Base-by-base conservation (phyloP, 2,113 vertebrate species). In the Phylloscopus trochiloides region DNA sequence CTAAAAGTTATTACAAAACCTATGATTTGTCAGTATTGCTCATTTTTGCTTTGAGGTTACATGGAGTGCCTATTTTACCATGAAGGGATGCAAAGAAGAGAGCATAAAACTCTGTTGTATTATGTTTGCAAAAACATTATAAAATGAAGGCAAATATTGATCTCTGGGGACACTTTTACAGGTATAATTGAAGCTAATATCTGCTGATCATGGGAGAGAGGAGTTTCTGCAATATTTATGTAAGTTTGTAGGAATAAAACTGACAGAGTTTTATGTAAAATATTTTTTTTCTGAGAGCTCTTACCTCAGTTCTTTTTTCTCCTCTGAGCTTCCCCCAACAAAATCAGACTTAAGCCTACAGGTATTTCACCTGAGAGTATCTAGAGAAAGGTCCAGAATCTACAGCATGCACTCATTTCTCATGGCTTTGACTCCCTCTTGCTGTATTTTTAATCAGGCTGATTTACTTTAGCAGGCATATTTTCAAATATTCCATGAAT, bases 401-500 rank as follows among this genome's bases (percentile, higher is more conserved):
- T 40, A 55, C 6, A 80, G 15, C 3, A 52, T 24, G 14, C 4
- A 62, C 8, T 71, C 6, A 25, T 48, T 32, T 63, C 29, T 58
- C 26, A 38, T 24, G 32, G 9, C 26, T 92, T 72, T 6, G 2
- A 59, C 22, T 87, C 8, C 52, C 11, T 73, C 21, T 74, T 63
- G 52, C n/a, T 86, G 5, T 62, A 40, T 58, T 87, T 92, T 92
- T 73, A 91, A 81, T 77, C 45, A 84, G 34, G 6, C 9, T 74
- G 89, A 79, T 70, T 89, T 81, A 58, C 82, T 91, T 88, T 21
- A 73, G 25, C 25, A 82, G 47, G 10, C 43, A 47, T 78, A 88
- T 95, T 92, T 80, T 92, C 58, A 92, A 86, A 40, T 67, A 84
- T 86, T 94, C 43, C 26, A 76, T 76, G 61, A 78, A 79, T 85